Conservation (phyloP, 2,113 vertebrate genomes). For the Lophius piscatorius region DNA sequence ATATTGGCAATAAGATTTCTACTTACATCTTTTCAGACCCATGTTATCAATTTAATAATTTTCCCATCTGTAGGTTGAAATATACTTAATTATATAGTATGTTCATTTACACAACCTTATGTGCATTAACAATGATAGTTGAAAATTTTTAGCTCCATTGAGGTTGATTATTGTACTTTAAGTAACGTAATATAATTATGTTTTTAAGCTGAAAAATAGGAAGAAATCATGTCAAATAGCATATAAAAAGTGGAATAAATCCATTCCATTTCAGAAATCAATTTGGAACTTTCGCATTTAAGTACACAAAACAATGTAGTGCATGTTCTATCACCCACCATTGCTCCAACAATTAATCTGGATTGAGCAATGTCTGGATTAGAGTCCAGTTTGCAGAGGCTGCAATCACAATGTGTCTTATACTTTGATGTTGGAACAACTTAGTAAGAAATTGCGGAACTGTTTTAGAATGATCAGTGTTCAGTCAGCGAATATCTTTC, state of each 20-base stretch:
- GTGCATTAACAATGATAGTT: no score
- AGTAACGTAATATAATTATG: no score
- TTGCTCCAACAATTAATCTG: constrained; percentile 54
- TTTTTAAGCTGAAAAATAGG: no score
- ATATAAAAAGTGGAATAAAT: no score
- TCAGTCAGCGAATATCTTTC: constrained; percentile 50
- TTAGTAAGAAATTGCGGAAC: constrained; percentile 43
- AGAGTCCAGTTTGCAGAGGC: constrained; percentile 55
- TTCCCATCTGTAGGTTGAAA: background rate
- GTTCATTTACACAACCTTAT: no score
- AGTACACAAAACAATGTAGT: constrained; percentile 24
- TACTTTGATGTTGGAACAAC: constrained; percentile 68
- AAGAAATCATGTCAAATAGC: no score
- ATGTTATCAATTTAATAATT: background rate
- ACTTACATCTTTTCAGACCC: background rate
- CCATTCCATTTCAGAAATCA: constrained; percentile 20
- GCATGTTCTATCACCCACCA: constrained; percentile 40
- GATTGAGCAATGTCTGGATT: no score
- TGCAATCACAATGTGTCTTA: constrained; percentile 41
- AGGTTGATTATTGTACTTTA: no score
- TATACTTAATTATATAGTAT: no score
- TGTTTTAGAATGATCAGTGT: constrained; percentile 39
- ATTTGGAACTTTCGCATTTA: constrained; percentile 16
- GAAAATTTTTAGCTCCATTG: no score
- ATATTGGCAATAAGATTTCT: no score